These are phyloP conservation scores for Caenorhabditis imperialis DNA, from an alignment of 2,888 invertebrate genomes.

Conservation along the genomic window DNA sequence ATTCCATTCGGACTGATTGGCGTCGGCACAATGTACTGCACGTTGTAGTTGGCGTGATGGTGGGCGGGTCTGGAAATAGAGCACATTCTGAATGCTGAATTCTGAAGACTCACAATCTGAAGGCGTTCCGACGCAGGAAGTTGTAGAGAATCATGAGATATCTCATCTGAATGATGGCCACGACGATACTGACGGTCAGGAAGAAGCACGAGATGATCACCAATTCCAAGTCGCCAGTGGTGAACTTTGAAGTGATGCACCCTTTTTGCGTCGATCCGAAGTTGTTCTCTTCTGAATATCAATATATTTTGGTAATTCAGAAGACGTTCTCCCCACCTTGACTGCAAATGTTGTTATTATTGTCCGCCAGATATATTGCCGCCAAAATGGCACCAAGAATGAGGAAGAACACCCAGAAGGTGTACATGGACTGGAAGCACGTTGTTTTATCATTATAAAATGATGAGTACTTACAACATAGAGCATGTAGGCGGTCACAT, in stretches of 20 bases:
- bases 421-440: conserved; percentile 51
- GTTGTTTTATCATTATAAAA: background rate
- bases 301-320: background rate
- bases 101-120: conserved; percentile 26
- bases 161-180: conserved; percentile 50
- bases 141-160: conserved; percentile 50
- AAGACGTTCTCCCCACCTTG: background rate
- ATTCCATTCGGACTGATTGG: conserved; percentile 49
- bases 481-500: conserved; percentile 53
- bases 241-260: conserved; percentile 28
- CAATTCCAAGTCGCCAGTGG: conserved; percentile 47
- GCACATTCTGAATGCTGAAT: background rate
- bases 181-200: conserved; percentile 45
- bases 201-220: conserved; percentile 50
- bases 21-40: conserved; percentile 52
- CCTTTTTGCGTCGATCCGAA: conserved; percentile 4
- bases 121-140: conserved; percentile 31
- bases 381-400: conserved; percentile 49
- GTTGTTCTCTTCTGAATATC: background rate
- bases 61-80: conserved; percentile 25
- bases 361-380: conserved; percentile 33
- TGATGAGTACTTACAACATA: conserved; percentile 36
- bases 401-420: conserved; percentile 55
- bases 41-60: conserved; percentile 25
- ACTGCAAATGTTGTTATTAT: conserved; percentile 33